Evolutionary conservation across 2,797 vertebrate genomes (phyloP), one percentile per base, ranked within the genome.

Genomic region (Aulostomus chinensis): DNA sequence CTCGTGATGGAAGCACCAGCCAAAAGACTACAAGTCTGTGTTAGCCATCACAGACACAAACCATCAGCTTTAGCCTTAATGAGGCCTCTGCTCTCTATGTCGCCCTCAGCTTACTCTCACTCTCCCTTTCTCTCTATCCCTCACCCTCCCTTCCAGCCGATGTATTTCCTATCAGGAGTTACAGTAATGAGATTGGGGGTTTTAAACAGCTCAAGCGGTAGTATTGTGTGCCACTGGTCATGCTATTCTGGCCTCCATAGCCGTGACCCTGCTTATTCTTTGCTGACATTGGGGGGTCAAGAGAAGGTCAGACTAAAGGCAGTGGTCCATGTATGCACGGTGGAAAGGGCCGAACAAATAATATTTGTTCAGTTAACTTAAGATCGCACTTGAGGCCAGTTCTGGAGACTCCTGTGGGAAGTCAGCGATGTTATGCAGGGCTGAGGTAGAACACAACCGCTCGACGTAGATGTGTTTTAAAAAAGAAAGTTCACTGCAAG

Each of bases 131-230:
- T 56, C 49, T 53, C 9, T 16, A 9, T 54, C 24, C n/a, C 56
- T 26, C 33, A 45, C 32, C 22, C 14, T 28, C 9, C 15, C 33
- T 50, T 48, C 22, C 7, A 48, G 11, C 16, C 29, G 40, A 12
- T 45, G 15, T 30, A 36, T 76, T 72, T 61, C 16, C 45, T 67
- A 63, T 67, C 47, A 58, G 57, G 66, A 78, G 36, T 76, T 84
- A 47, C 37, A 62, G 41, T 76, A 75, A 80, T 79, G 40, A 66
- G 46, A 72, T 74, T 70, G 53, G 3, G 43, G 31, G 59, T 65
- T 75, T 58, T 58, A 67, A 70, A 58, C 11, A 53, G 56, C 42
- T 51, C 16, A 32, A 36, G 22, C 30, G 13, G 17, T 25, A 35
- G 54, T 26, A 17, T 26, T 50, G 20, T 56, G 32, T 35, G 48